Evolutionary conservation across 2,113 vertebrate genomes (phyloP).

Genomic region (Megaleporinus macrocephalus): DNA sequence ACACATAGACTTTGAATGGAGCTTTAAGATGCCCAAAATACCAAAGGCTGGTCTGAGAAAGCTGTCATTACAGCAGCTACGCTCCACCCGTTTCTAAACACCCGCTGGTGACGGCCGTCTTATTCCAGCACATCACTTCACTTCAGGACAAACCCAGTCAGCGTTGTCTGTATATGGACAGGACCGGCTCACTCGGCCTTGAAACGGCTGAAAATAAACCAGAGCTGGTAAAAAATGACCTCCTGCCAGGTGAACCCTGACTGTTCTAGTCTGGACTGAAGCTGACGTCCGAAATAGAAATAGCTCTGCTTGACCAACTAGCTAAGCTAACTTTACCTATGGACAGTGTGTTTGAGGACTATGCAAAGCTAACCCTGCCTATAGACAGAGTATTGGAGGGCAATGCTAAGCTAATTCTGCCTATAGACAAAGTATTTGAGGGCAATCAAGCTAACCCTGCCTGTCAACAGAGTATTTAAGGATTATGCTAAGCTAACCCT

Average conservation of each 20-base stretch:
- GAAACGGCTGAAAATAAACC: background rate
- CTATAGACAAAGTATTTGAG: no score
- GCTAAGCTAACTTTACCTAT: background rate
- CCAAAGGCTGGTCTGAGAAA: conserved; percentile 25
- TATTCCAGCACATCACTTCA: background rate
- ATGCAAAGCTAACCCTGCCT: background rate
- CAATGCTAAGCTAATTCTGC: no score
- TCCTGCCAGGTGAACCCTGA: background rate
- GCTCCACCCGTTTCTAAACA: background rate
- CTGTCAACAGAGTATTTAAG: no score
- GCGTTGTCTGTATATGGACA: background rate
- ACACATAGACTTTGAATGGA: background rate
- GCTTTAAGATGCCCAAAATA: conserved; percentile 14
- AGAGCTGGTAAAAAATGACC: background rate
- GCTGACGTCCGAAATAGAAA: background rate
- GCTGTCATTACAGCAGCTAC: background rate
- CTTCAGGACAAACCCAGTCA: background rate
- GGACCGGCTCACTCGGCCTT: background rate
- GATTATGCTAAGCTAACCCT: background rate
- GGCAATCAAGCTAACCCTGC: no score
- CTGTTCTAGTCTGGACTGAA: conserved; percentile 19
- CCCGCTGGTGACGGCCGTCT: background rate
- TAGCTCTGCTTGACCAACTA: background rate
- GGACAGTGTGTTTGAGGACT: no score
- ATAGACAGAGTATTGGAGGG: no score